Evolutionary conservation across 1,140 invertebrate species (phyloP).

Genomic region (Neomicropteryx cornuta): DNA sequence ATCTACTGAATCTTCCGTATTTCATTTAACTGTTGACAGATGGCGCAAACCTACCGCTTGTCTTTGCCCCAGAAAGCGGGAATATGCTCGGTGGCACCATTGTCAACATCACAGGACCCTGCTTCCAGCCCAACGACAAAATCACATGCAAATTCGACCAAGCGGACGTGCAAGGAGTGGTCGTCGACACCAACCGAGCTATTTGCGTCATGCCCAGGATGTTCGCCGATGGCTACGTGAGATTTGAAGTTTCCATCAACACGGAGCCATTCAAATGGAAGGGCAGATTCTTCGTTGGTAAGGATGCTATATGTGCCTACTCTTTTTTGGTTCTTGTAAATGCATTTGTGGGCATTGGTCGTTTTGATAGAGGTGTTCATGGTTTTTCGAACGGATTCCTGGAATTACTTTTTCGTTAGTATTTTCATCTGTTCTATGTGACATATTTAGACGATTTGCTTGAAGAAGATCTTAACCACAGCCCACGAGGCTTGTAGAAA

Average conservation of each 20-base stretch:
- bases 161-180: slow-evolving; percentile 59
- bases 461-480: too few species aligned
- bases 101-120: slow-evolving; percentile 91
- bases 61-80: slow-evolving; percentile 86
- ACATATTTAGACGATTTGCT: too few species aligned
- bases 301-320: slow-evolving; percentile 21
- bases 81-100: slow-evolving; percentile 92
- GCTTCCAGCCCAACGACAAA: slow-evolving; percentile 54
- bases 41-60: slow-evolving; percentile 64
- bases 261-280: slow-evolving; percentile 81
- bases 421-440: too few species aligned
- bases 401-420: too few species aligned
- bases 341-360: not conserved
- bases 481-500: too few species aligned
- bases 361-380: too few species aligned
- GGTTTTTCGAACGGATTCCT: too few species aligned
- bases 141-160: slow-evolving; percentile 75
- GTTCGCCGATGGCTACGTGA: slow-evolving; percentile 84
- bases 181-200: slow-evolving; percentile 69
- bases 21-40: too few species aligned
- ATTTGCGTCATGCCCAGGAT: slow-evolving; percentile 81
- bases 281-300: slow-evolving; percentile 84
- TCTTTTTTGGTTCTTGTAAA: not conserved
- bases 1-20: too few species aligned
- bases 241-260: slow-evolving; percentile 77